Percentiles rank a stretch among this genome's conserved stretches.
These are phyloP conservation scores for Eulemur coronatus DNA, from an alignment of 2,797 vertebrate species.

Conservation along the genomic window DNA sequence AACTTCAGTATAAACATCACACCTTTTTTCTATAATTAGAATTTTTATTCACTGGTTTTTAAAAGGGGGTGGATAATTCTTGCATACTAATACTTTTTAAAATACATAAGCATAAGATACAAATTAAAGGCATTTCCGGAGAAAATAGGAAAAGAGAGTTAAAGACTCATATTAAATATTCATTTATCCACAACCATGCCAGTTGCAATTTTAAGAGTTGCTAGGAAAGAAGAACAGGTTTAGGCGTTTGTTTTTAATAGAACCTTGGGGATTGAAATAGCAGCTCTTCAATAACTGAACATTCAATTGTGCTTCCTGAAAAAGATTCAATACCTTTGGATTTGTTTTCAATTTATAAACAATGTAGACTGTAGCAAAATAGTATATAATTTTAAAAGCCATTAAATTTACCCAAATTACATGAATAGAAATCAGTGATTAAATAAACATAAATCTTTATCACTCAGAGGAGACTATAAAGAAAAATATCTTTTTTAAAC, in stretches of 20 bases:
- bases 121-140: slow-evolving; percentile 33
- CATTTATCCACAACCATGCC: background rate
- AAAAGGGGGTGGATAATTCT: background rate
- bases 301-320: slow-evolving; percentile 57
- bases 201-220: rapidly evolving
- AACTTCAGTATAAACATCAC: slow-evolving; percentile 57
- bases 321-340: background rate
- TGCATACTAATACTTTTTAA: background rate
- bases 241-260: background rate
- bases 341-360: slow-evolving; percentile 60
- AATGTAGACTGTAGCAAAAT: slow-evolving; percentile 49
- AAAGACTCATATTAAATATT: slow-evolving; percentile 18
- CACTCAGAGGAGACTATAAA: slow-evolving; percentile 72
- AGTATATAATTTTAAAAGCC: slow-evolving; percentile 35
- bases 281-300: background rate
- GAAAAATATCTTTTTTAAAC: slow-evolving; percentile 77
- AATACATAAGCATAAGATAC: slow-evolving; percentile 11
- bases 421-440: slow-evolving; percentile 46
- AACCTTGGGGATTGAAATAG: slow-evolving; percentile 52
- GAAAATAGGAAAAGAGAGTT: background rate
- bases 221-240: slow-evolving; percentile 42
- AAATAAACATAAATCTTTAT: slow-evolving; percentile 47
- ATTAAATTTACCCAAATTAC: slow-evolving; percentile 57
- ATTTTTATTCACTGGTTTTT: slow-evolving; percentile 11
- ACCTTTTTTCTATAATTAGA: slow-evolving; percentile 44